Conservation (phyloP, 2,888 invertebrate species). For the Nomada flava region DNA sequence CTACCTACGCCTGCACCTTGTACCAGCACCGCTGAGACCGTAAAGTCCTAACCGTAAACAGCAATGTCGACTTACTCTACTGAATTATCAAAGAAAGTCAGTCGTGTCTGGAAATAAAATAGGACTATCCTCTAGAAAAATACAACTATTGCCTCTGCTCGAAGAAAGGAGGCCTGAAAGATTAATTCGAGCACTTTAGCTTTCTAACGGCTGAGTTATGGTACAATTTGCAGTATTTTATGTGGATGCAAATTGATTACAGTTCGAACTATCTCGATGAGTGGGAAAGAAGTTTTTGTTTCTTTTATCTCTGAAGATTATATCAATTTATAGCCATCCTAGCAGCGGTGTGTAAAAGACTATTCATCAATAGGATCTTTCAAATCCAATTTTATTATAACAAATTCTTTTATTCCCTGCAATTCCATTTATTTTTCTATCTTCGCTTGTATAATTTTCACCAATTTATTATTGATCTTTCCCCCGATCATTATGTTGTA, state of each 20-base stretch:
- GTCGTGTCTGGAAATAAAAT: not conserved
- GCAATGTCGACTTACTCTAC: not conserved
- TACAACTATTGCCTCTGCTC: not conserved
- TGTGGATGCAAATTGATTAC: not conserved
- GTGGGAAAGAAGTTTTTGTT: too few relatives aligned
- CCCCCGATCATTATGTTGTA: too few relatives aligned
- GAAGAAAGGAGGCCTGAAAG: not conserved
- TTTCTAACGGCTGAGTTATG: not conserved
- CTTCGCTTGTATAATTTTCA: too few relatives aligned
- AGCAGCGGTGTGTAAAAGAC: too few relatives aligned
- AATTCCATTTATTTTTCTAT: too few relatives aligned
- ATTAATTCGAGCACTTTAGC: not conserved
- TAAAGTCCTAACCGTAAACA: constrained; percentile 11
- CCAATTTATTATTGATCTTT: too few relatives aligned
- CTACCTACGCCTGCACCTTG: not conserved
- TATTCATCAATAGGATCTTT: too few relatives aligned
- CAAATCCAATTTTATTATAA: too few relatives aligned
- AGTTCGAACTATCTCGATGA: too few relatives aligned
- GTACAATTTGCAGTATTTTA: not conserved
- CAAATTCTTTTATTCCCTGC: too few relatives aligned
- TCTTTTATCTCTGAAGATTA: too few relatives aligned
- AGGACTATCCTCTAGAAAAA: not conserved
- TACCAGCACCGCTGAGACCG: not conserved
- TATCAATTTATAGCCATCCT: too few relatives aligned
- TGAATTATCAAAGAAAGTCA: constrained; percentile 16